Conservation (phyloP, 2,888 invertebrate species). For the Sesamia inferens region DNA sequence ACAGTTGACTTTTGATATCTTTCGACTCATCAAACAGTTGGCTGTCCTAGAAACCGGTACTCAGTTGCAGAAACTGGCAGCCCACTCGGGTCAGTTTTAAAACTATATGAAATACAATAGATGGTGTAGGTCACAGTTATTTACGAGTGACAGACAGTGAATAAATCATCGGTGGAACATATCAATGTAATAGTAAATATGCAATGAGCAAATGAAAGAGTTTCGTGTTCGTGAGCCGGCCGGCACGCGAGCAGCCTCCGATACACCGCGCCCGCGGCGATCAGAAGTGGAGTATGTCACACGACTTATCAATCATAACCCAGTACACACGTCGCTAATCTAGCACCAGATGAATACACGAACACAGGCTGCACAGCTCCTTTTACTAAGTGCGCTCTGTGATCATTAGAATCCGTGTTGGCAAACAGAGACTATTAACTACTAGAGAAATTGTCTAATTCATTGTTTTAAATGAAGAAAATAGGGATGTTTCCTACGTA, state of each 20-base stretch:
- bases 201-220: slow-evolving; percentile 74
- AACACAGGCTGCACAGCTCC: slow-evolving; percentile 13
- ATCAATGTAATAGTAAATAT: slow-evolving; percentile 80
- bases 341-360: slow-evolving; percentile 24
- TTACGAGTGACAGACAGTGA: slow-evolving; percentile 76
- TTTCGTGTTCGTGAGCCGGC: slow-evolving; percentile 74
- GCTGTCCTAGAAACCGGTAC: slow-evolving; percentile 70
- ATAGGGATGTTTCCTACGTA: too few relatives aligned
- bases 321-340: slow-evolving; percentile 58
- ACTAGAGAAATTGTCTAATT: not conserved
- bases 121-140: slow-evolving; percentile 78
- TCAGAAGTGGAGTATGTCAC: slow-evolving; percentile 84
- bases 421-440: too few relatives aligned
- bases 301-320: slow-evolving; percentile 81
- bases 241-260: slow-evolving; percentile 66
- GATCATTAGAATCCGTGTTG: slow-evolving; percentile 7
- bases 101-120: slow-evolving; percentile 68
- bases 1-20: slow-evolving; percentile 67
- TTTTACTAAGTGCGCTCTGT: slow-evolving; percentile 14
- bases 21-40: slow-evolving; percentile 68
- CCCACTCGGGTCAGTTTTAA: slow-evolving; percentile 61
- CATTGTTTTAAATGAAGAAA: not conserved
- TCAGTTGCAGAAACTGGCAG: slow-evolving; percentile 68
- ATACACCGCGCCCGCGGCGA: slow-evolving; percentile 66
- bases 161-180: slow-evolving; percentile 84